Percentiles rank a stretch among this genome's conserved stretches.
These are phyloP conservation scores for Syrista parreyssii DNA, from an alignment of 2,888 invertebrate species.

Conservation along the genomic window DNA sequence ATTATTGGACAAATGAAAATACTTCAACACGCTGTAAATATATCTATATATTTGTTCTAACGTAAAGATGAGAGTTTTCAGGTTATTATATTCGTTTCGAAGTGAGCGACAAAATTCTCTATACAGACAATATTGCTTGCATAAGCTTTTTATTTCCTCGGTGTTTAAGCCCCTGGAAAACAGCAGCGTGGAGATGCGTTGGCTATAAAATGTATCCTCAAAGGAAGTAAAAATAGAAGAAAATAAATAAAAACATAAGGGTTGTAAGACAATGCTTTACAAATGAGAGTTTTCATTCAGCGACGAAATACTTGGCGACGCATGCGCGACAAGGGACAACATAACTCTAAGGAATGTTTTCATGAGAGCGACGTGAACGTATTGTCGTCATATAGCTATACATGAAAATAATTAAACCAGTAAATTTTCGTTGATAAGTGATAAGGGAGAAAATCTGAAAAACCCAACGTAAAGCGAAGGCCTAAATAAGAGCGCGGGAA, in stretches of 20 bases:
- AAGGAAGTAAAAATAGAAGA: background rate
- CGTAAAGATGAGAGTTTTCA: background rate
- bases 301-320: background rate
- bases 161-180: slow-evolving; percentile 1
- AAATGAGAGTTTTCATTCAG: background rate
- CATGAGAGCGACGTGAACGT: no score
- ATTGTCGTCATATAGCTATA: no score
- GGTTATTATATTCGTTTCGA: background rate
- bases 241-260: background rate
- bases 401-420: no score
- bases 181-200: slow-evolving; percentile 4
- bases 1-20: background rate
- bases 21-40: background rate
- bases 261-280: background rate
- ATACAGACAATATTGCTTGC: background rate
- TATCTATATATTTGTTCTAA: background rate
- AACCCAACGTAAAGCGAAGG: no score
- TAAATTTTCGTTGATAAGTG: no score
- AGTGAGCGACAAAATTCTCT: background rate
- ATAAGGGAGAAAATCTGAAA: no score
- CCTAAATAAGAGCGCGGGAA: background rate
- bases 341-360: no score
- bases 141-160: slow-evolving; percentile 5
- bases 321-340: background rate
- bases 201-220: slow-evolving; percentile 6